phyloP scores from a whole-genome alignment of 2,113 vertebrate species.

The Tyrannus savana region DNA sequence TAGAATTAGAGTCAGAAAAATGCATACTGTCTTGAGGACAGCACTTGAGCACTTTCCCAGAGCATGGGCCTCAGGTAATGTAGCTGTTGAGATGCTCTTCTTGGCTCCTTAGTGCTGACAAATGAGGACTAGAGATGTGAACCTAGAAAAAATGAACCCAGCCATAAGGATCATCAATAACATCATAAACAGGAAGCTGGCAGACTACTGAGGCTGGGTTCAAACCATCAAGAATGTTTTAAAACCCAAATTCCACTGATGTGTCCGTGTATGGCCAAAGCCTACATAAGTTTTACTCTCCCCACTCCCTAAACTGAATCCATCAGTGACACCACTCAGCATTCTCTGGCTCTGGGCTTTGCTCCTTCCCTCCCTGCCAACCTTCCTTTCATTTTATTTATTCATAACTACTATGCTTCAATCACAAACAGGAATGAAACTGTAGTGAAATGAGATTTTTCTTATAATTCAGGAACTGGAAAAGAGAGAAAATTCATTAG shows the following conservation, averaged over 20 bases:
- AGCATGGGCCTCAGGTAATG: background rate
- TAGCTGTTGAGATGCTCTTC: background rate
- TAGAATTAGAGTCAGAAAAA: background rate
- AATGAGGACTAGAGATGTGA: background rate
- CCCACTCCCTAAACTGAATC: background rate
- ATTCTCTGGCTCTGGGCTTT: background rate
- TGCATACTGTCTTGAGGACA: background rate
- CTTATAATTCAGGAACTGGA: background rate
- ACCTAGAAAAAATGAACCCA: background rate
- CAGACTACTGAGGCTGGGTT: background rate
- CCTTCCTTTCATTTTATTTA: background rate
- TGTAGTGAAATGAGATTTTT: background rate
- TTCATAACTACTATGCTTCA: background rate
- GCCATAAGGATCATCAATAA: background rate
- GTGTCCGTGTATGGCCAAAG: background rate
- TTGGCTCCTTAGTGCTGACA: background rate
- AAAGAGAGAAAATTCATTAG: background rate
- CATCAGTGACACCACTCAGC: background rate
- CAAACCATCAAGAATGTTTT: background rate
- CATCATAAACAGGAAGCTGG: background rate
- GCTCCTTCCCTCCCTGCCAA: background rate
- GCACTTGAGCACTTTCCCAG: background rate
- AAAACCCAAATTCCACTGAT: background rate
- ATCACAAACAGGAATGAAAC: background rate
- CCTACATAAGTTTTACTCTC: background rate